These are phyloP conservation scores for Drosophila kanekoi DNA, from an alignment of 2,888 invertebrate genomes.

Conservation along the genomic window DNA sequence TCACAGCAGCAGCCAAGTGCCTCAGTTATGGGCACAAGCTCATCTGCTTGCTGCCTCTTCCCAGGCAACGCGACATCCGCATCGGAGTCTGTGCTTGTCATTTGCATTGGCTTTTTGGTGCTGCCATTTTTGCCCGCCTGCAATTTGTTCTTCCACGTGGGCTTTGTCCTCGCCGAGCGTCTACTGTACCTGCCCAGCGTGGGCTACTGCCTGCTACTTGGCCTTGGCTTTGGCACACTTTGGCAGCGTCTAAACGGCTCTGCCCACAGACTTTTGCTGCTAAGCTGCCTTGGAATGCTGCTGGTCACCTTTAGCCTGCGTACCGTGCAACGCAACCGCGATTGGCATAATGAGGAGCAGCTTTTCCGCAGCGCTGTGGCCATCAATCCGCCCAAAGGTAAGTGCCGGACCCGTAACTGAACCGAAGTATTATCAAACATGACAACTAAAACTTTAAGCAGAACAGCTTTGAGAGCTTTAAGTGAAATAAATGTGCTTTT, in stretches of 20 bases:
- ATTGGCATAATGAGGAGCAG: slow-evolving; percentile 97
- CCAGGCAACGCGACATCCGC: slow-evolving; percentile 48
- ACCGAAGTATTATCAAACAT: no score
- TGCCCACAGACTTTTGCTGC: slow-evolving; percentile 72
- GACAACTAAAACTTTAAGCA: no score
- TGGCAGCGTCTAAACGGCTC: slow-evolving; percentile 71
- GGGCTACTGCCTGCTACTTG: slow-evolving; percentile 95
- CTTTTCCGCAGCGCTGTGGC: slow-evolving; percentile 95
- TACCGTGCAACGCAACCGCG: slow-evolving; percentile 93
- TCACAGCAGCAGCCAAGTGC: background rate
- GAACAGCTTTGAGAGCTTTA: no score
- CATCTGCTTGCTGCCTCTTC: background rate
- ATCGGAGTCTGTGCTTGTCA: slow-evolving; percentile 86
- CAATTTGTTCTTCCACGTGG: slow-evolving; percentile 98
- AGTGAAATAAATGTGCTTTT: no score
- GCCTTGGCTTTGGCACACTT: slow-evolving; percentile 88
- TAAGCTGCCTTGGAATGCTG: slow-evolving; percentile 85
- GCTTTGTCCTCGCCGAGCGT: slow-evolving; percentile 98
- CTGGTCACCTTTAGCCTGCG: slow-evolving; percentile 90
- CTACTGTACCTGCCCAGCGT: slow-evolving; percentile 98
- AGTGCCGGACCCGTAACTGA: slow-evolving; percentile 9
- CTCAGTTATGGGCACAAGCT: background rate
- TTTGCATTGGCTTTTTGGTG: slow-evolving; percentile 89
- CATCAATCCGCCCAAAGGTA: slow-evolving; percentile 99
- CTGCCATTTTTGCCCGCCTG: slow-evolving; percentile 98